Evolutionary conservation across 2,888 invertebrate genomes (phyloP), one percentile per base, ranked within the genome.

Genomic region (Baccha elongata): DNA sequence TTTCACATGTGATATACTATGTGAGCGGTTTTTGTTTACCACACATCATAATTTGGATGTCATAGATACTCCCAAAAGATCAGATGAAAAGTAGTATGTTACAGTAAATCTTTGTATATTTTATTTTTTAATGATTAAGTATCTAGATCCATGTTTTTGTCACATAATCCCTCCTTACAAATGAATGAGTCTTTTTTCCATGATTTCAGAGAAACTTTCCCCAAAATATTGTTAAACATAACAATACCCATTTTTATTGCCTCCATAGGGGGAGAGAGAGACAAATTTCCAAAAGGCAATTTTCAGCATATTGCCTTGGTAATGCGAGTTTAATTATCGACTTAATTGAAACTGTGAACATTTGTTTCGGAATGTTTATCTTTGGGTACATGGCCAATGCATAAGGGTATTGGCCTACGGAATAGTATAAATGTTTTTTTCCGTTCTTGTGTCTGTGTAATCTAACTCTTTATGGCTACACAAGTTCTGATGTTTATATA

Each of bases 321-420:
- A 68, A 55, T 55, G 10, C 44, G 44, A 26, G 26, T 69, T 60
- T 50, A 48, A 69, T 69, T 58, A 58, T 50, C 19, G 40, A 60
- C 37, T 69, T 40, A 37, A 69, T 69, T 69, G 29, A 60, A 60
- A 60, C 44, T 19, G n/a, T n/a, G 44, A 60, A 60, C 44, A 60
- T 60, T 37, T 35, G 26, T 48, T 60, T 69, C 26, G 69, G 15
- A 13, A 60, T 60, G 40, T 60, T 60, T 58, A 58, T 58, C 37
- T 58, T 29, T 29, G n/a, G 50, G 13, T 60, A 48, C 50, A 60
- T 50, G 19, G 29, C 40, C 32, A 60, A 50, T 71, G 60, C 50
- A 60, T 50, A 40, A 37, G 42, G 50, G 50, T 21, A 60, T 60
- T 71, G 29, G 5, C 23, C 13, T 13, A 29, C 3, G 42, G 29